Conservation (phyloP, 2,888 invertebrate species). For the Cecidostiba fungosa region DNA sequence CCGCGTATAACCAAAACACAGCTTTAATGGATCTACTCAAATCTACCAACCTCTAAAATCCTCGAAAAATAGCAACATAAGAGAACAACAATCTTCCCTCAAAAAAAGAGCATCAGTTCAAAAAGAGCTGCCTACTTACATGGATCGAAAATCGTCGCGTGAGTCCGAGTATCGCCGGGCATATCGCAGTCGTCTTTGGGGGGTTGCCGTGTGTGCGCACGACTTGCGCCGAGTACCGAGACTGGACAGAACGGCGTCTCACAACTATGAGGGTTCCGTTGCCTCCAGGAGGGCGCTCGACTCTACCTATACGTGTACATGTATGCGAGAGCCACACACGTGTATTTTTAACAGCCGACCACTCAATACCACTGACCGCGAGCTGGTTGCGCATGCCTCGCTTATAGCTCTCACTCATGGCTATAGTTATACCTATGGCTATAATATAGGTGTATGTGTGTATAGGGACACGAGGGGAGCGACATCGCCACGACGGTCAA, state of each 20-base stretch:
- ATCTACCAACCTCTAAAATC: background rate
- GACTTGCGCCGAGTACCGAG: slow-evolving; percentile 66
- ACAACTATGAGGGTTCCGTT: background rate
- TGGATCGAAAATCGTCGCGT: slow-evolving; percentile 40
- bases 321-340: slow-evolving; percentile 66
- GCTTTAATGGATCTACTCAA: background rate
- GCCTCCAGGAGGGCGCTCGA: slow-evolving; percentile 3
- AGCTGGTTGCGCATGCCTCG: slow-evolving; percentile 75
- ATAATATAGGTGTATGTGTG: slow-evolving; percentile 8
- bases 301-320: background rate
- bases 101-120: background rate
- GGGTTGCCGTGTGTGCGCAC: slow-evolving; percentile 4
- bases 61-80: background rate
- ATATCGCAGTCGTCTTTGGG: slow-evolving; percentile 1
- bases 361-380: slow-evolving; percentile 78
- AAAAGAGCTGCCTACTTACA: slow-evolving; percentile 34
- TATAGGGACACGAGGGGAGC: background rate
- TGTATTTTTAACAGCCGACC: slow-evolving; percentile 73
- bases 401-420: background rate
- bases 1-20: background rate
- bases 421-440: background rate
- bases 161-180: slow-evolving; percentile 3
- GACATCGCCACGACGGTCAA: slow-evolving; percentile 26
- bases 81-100: background rate
- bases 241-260: slow-evolving; percentile 73